Base-by-base conservation (phyloP, 2,113 vertebrate genomes). In the Atlantisia rogersi region DNA sequence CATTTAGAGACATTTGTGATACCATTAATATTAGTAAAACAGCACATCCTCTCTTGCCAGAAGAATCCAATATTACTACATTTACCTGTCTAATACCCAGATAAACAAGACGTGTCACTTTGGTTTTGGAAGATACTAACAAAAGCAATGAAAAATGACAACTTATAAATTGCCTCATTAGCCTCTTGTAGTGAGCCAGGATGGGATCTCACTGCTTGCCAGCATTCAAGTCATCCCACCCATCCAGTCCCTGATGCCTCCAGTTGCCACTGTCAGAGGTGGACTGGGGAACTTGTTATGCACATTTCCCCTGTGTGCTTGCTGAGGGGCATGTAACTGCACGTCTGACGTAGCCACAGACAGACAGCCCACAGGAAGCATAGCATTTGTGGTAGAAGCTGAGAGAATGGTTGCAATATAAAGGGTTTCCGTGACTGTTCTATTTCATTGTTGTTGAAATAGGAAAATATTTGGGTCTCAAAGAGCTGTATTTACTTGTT, bases 121-220 rank as follows among this genome's bases (percentile, higher is more conserved):
- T 40, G 40, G 4, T 92, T 95, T 87, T 87, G 37, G 78, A 91
- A 79, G 58, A 21, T 73, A 50, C n/a, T 58, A 73, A 44, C 74
- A 84, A 95, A 82, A 79, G n/a, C 84, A 82, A 92, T 89, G 82
- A 76, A 94, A 96, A 95, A 94, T 95, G 69, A 89, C 88, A 94
- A 90, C 50, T 69, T 87, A 37, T 71, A 89, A 68, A 95, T 87
- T 94, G 16, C 32, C 21, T 91, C 65, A 58, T 94, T 95, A 92
- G 31, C 53, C 35, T 79, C 14, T 78, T 87, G 56, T 32, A 69
- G 70, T 46, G 25, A 79, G 58, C 26, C 67, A 82, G 53, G 44
- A 76, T 82, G n/a, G 11, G 4, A 64, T 58, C 62, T 88, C 65
- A 42, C 11, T 0, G 2, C 28, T 81, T 75, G 48, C 44, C 56